phyloP scores from a whole-genome alignment of 2,113 vertebrate genomes.

The Greenwoodochromis staneri region DNA sequence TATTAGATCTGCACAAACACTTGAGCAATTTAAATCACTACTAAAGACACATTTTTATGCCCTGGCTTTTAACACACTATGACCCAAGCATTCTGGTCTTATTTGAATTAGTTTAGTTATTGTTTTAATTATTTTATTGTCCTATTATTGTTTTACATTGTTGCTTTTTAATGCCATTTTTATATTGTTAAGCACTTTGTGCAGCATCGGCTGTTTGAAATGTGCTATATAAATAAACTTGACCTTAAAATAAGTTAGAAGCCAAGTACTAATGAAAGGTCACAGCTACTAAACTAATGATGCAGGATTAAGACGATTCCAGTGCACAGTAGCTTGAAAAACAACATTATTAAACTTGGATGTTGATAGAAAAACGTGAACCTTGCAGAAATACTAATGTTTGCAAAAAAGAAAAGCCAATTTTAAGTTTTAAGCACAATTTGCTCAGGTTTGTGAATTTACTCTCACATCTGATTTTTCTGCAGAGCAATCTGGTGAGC shows the following conservation, averaged over 20 bases:
- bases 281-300: not conserved
- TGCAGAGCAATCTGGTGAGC: not conserved
- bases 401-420: not conserved
- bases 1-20: too few relatives aligned
- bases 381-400: not conserved
- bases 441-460: not conserved
- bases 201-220: not conserved
- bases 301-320: not conserved
- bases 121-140: not conserved
- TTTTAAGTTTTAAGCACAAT: not conserved
- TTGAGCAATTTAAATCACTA: too few relatives aligned
- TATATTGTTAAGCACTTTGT: not conserved
- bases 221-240: not conserved
- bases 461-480: not conserved
- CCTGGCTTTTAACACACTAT: not conserved
- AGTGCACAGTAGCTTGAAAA: not conserved
- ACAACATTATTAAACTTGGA: not conserved
- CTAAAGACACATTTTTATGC: not conserved
- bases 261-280: not conserved
- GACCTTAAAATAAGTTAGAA: not conserved
- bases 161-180: not conserved
- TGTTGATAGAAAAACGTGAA: not conserved
- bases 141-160: not conserved
- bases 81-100: not conserved
- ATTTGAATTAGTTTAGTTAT: not conserved